Evolutionary conservation across 2,797 vertebrate species (phyloP).

Genomic region (Sciurus carolinensis): DNA sequence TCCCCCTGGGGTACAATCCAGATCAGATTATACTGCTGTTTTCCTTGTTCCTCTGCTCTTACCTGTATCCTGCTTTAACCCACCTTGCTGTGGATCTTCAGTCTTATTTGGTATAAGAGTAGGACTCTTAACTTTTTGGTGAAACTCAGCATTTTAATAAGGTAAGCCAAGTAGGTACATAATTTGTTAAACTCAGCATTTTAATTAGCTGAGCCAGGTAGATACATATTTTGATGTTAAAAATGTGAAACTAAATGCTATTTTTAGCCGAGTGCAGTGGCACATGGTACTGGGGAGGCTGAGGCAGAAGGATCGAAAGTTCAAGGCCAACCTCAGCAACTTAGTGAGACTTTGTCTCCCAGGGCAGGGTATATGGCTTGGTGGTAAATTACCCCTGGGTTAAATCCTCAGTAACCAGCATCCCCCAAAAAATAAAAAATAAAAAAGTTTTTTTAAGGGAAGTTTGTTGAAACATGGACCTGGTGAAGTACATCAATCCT

Average conservation of each 20-base stretch:
- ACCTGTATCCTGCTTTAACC: background rate
- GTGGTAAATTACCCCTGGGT: no score
- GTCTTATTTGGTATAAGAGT: background rate
- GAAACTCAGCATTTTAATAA: background rate
- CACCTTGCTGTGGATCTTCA: background rate
- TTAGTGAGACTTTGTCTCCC: no score
- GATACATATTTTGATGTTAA: conserved; percentile 20
- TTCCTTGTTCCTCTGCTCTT: background rate
- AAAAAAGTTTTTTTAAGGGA: background rate
- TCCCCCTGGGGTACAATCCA: background rate
- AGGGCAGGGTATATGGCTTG: no score
- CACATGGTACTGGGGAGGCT: no score
- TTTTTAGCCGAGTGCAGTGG: background rate
- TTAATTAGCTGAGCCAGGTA: conserved; percentile 16
- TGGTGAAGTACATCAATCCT: conserved; percentile 12
- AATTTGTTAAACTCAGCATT: background rate
- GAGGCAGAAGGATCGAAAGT: no score
- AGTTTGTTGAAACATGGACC: conserved; percentile 6
- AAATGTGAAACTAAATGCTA: background rate
- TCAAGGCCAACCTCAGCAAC: no score
- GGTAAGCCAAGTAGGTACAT: conserved; percentile 2
- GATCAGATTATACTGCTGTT: background rate
- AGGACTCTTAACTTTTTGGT: background rate
- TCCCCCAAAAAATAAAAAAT: no score
- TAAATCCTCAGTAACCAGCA: no score